phyloP scores from a whole-genome alignment of 2,797 vertebrate genomes.

The Sebastes cheni region DNA sequence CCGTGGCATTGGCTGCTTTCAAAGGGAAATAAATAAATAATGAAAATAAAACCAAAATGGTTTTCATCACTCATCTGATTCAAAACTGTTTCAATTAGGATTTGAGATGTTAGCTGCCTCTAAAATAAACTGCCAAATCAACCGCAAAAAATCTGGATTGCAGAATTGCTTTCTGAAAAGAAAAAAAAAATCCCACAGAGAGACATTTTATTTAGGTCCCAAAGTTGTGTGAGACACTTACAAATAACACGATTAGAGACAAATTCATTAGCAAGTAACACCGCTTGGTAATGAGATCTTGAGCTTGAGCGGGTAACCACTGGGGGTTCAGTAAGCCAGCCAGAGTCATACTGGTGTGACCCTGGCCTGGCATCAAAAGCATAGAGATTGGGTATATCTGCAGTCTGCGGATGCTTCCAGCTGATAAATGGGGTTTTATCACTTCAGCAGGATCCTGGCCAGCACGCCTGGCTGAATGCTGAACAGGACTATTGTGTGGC shows the following conservation, averaged over 20 bases:
- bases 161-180: conserved; percentile 33
- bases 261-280: conserved; percentile 66
- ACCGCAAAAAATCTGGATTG: conserved; percentile 53
- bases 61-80: conserved; percentile 62
- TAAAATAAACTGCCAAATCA: conserved; percentile 58
- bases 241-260: conserved; percentile 63
- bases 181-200: conserved; percentile 34
- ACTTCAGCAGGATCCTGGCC: conserved; percentile 50
- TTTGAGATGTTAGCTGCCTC: conserved; percentile 47
- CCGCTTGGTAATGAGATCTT: conserved; percentile 67
- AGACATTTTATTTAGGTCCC: conserved; percentile 27
- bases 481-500: conserved; percentile 48
- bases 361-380: conserved; percentile 50
- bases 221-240: conserved; percentile 49
- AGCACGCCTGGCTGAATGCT: conserved; percentile 52
- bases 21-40: conserved; percentile 42
- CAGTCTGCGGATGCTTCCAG: conserved; percentile 46
- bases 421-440: conserved; percentile 73
- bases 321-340: conserved; percentile 47
- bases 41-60: conserved; percentile 49
- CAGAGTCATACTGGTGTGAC: conserved; percentile 61
- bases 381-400: conserved; percentile 51
- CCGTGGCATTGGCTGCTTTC: conserved; percentile 27
- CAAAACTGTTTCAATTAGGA: conserved; percentile 49
- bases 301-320: conserved; percentile 54